A percentile compares a stretch with the other conserved stretches of the same genome.
phyloP scores from a whole-genome alignment of 92 coral and sea anemone species.

The Epizoanthus rinbou region DNA sequence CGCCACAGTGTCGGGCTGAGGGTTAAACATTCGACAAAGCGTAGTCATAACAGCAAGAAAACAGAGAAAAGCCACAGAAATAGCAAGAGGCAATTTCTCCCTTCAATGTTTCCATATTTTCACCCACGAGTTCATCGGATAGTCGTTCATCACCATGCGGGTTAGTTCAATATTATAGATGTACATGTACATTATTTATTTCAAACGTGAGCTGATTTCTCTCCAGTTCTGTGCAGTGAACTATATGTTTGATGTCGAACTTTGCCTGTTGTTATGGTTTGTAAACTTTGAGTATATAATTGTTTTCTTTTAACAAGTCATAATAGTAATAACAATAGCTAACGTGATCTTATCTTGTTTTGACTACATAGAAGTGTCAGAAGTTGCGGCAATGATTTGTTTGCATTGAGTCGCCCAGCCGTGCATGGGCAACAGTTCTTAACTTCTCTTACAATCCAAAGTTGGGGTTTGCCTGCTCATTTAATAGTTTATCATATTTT shows the following conservation, averaged over 20 bases:
- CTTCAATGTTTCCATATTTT: constrained; percentile 41
- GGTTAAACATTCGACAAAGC: neutral
- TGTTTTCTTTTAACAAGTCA: neutral
- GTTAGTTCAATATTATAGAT: constrained; percentile 48
- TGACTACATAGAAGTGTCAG: neutral
- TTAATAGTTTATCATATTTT: neutral
- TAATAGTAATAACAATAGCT: neutral
- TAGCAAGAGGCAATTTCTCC: constrained; percentile 40
- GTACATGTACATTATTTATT: neutral
- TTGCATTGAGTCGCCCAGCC: neutral
- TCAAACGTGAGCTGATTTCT: neutral
- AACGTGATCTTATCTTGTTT: neutral
- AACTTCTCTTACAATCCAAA: neutral
- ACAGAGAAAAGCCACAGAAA: neutral
- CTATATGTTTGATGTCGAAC: neutral
- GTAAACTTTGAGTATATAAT: neutral
- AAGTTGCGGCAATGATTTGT: neutral
- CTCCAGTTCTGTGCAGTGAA: constrained; percentile 16
- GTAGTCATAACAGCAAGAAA: neutral
- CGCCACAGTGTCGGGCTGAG: neutral
- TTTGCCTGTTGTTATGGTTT: neutral
- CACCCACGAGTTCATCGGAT: constrained; percentile 83
- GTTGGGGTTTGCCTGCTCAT: neutral
- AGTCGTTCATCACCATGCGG: constrained; percentile 95
- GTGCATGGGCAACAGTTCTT: neutral